Conservation (phyloP, 1,140 invertebrate species). For the Oedothorax gibbosus region DNA sequence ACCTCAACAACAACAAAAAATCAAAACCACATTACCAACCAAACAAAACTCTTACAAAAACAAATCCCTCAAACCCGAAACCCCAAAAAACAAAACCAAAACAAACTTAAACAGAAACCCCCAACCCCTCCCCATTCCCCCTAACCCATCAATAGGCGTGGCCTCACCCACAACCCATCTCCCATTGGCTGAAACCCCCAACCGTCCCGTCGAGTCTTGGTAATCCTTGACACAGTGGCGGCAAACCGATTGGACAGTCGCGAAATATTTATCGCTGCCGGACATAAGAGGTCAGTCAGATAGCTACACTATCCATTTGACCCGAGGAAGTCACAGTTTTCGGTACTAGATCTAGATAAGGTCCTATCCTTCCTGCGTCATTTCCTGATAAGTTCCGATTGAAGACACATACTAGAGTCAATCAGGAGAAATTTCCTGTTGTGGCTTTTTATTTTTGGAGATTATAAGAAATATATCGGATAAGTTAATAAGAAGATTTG, state of each 20-base stretch:
- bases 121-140: background rate
- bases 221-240: constrained; percentile 58
- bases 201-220: constrained; percentile 26
- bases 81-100: background rate
- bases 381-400: constrained; percentile 41
- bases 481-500: no score
- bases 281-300: constrained; percentile 40
- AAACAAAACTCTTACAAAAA: background rate
- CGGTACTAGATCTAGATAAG: constrained; percentile 57
- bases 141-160: constrained; percentile 14
- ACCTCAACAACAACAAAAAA: no score
- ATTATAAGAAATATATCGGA: no score
- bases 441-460: no score
- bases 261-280: constrained; percentile 57
- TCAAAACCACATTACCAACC: no score
- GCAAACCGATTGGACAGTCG: constrained; percentile 52
- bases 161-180: background rate
- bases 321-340: constrained; percentile 47
- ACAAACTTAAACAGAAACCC: background rate
- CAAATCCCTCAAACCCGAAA: background rate
- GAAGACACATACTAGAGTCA: no score
- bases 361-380: constrained; percentile 38
- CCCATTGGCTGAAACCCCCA: constrained; percentile 30
- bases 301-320: constrained; percentile 38
- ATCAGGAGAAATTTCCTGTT: no score